A percentile compares a stretch with the other conserved stretches of the same genome.
Conservation (phyloP, 1,140 invertebrate genomes). For the Aphidius gifuensis region DNA sequence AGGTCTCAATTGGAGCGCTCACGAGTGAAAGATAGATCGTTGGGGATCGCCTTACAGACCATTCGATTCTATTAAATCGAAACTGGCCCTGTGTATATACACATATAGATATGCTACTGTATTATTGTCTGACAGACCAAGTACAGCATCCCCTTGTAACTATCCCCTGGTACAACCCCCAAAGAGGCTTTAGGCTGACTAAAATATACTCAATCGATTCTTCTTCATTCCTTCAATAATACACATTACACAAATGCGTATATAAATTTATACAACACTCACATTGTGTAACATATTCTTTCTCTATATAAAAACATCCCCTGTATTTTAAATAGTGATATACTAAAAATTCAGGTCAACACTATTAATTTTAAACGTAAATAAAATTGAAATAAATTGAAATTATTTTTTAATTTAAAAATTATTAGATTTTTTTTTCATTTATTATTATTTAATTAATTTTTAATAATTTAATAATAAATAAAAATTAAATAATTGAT, state of each 20-base stretch:
- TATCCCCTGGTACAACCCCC: slow-evolving; percentile 25
- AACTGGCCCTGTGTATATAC: slow-evolving; percentile 1
- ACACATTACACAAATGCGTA: no score
- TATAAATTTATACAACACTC: no score
- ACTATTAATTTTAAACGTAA: neutral
- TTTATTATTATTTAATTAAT: slow-evolving; percentile 2
- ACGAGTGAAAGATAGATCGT: slow-evolving; percentile 42
- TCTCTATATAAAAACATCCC: no score
- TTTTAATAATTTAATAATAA: neutral
- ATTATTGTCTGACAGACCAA: no score
- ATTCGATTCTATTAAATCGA: slow-evolving; percentile 46
- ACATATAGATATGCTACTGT: neutral
- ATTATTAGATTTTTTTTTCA: no score
- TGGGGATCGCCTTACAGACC: slow-evolving; percentile 42
- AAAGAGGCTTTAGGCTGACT: slow-evolving; percentile 24
- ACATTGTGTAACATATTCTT: no score
- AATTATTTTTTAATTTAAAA: neutral
- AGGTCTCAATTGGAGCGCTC: slow-evolving; percentile 39
- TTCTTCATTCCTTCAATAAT: no score
- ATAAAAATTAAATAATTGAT: slow-evolving; percentile 1
- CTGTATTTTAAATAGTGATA: neutral
- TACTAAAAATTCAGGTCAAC: neutral
- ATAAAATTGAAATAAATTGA: slow-evolving; percentile 3
- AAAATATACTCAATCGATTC: neutral
- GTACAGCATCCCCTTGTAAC: neutral